These are phyloP conservation scores for Styela clava DNA, from an alignment of 23 tunicate genomes.

Conservation along the genomic window DNA sequence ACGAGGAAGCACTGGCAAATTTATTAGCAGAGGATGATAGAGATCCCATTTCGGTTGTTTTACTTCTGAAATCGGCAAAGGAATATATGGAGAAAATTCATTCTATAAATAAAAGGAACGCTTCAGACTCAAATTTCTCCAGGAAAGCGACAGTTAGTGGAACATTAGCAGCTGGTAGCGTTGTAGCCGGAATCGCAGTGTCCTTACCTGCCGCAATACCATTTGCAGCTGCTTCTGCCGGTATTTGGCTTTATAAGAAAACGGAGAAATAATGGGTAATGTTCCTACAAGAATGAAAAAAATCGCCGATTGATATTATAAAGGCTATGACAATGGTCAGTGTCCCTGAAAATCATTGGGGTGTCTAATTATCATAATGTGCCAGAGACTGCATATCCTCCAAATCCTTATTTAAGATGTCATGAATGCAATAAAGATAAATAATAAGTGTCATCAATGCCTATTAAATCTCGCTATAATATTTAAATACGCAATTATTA, in stretches of 20 bases:
- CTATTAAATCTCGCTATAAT: too few species aligned
- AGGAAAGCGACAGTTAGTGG: background rate
- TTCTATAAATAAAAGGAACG: background rate
- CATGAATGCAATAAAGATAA: too few species aligned
- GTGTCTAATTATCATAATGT: too few species aligned
- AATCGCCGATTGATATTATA: too few species aligned
- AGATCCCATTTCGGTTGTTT: background rate
- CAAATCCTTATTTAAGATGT: too few species aligned
- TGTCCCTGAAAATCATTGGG: too few species aligned
- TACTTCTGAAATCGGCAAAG: background rate
- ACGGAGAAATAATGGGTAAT: background rate
- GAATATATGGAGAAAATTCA: slow-evolving; percentile 27
- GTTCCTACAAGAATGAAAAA: too few species aligned
- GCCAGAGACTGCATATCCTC: too few species aligned
- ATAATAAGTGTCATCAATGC: too few species aligned
- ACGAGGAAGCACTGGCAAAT: background rate
- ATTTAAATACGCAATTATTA: too few species aligned
- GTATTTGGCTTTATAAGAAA: background rate
- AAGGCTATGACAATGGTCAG: too few species aligned
- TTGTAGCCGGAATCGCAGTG: background rate
- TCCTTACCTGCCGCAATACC: background rate
- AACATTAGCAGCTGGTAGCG: background rate
- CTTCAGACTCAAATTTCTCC: background rate
- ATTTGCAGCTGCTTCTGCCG: background rate
- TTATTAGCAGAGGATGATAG: background rate